A percentile compares a stretch with the other conserved stretches of the same genome.
These are phyloP conservation scores for Drosophila carrolli DNA, from an alignment of 1,140 invertebrate genomes.

Conservation along the genomic window DNA sequence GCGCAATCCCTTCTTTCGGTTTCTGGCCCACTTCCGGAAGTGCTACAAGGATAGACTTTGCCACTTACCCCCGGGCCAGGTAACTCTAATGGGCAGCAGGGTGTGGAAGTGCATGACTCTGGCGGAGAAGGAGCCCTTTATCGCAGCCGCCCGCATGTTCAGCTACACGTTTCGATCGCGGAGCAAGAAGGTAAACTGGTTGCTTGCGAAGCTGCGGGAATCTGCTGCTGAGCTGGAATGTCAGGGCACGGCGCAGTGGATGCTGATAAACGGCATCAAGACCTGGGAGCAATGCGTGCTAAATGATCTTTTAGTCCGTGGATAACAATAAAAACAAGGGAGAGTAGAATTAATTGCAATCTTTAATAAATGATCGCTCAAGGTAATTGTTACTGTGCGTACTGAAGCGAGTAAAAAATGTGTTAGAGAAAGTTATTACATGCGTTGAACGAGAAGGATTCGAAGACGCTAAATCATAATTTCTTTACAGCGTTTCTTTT, in stretches of 20 bases:
- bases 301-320: not conserved
- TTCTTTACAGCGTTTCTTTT: slow-evolving; percentile 31
- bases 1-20: slow-evolving; percentile 47
- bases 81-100: slow-evolving; percentile 13
- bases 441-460: slow-evolving; percentile 31
- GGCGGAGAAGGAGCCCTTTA: slow-evolving; percentile 8
- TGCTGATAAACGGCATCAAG: slow-evolving; percentile 5
- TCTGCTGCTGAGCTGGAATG: not conserved
- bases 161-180: slow-evolving; percentile 23
- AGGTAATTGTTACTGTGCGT: slow-evolving; percentile 41
- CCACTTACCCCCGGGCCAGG: slow-evolving; percentile 5
- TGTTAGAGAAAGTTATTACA: slow-evolving; percentile 37
- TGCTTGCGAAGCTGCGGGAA: slow-evolving; percentile 8
- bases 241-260: not conserved
- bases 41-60: not conserved
- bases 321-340: not conserved
- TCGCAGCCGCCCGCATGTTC: not conserved
- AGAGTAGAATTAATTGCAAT: slow-evolving; percentile 11
- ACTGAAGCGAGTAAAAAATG: slow-evolving; percentile 40
- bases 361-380: slow-evolving; percentile 42
- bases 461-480: slow-evolving; percentile 30
- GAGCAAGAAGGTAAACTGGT: slow-evolving; percentile 16
- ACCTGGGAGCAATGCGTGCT: slow-evolving; percentile 31
- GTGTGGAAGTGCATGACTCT: slow-evolving; percentile 31
- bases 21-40: slow-evolving; percentile 30